These are phyloP conservation scores for Micromesistius poutassou DNA, from an alignment of 2,797 vertebrate species.

Conservation along the genomic window DNA sequence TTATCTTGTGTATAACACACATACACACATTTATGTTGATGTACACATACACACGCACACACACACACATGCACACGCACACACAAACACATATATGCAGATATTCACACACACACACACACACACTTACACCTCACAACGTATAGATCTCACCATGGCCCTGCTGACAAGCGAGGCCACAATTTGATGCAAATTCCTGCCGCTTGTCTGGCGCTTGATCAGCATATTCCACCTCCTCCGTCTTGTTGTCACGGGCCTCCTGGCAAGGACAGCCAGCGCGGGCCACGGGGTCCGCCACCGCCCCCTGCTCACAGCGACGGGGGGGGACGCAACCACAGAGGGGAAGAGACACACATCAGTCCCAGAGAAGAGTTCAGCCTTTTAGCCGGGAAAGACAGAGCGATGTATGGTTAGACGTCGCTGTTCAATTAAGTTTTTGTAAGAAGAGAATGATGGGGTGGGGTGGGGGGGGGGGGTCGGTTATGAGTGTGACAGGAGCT, in stretches of 20 bases:
- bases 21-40: too few relatives aligned
- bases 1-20: too few relatives aligned
- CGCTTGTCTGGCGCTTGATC: constrained; percentile 74
- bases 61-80: not conserved
- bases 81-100: constrained; percentile 4
- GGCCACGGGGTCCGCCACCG: constrained; percentile 61
- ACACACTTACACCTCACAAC: constrained; percentile 42
- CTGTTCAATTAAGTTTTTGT: too few relatives aligned
- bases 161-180: constrained; percentile 72
- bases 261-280: constrained; percentile 77
- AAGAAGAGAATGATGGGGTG: too few relatives aligned
- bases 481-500: too few relatives aligned
- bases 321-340: constrained; percentile 51
- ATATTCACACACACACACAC: constrained; percentile 15
- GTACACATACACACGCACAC: too few relatives aligned
- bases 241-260: constrained; percentile 39
- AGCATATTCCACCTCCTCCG: constrained; percentile 72
- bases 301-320: constrained; percentile 70
- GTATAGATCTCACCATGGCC: constrained; percentile 64
- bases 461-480: too few relatives aligned
- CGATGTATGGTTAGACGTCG: too few relatives aligned
- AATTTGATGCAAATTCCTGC: constrained; percentile 71
- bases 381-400: too few relatives aligned
- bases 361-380: too few relatives aligned
- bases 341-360: constrained; percentile 32